Evolutionary conservation across 64 coral and sea anemone species (phyloP).

Genomic region (Trachythela sp.): DNA sequence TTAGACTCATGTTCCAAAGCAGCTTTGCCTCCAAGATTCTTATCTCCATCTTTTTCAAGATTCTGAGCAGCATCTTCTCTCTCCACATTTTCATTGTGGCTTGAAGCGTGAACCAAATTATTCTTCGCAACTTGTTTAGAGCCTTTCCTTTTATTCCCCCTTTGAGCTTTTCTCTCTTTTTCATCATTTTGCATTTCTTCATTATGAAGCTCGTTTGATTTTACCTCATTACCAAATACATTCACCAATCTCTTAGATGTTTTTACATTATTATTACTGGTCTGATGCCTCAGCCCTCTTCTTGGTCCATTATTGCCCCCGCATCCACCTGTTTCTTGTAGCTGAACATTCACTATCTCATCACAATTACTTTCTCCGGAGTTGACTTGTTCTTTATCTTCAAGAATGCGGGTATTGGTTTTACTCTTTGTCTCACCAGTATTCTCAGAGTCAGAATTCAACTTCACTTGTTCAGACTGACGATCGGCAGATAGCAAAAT

Average conservation of each 20-base stretch:
- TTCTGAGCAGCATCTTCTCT: no score
- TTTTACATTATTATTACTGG: background rate
- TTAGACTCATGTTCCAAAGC: background rate
- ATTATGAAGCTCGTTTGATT: background rate
- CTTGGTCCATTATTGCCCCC: background rate
- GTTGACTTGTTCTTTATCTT: background rate
- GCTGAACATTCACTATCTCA: background rate
- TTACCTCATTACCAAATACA: background rate
- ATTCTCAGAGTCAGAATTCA: background rate
- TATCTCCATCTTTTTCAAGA: background rate
- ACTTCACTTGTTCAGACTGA: background rate
- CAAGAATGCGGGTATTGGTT: background rate
- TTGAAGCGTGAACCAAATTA: background rate
- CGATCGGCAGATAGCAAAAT: background rate
- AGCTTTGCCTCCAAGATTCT: background rate
- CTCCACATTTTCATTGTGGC: no score
- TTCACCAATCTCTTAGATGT: background rate
- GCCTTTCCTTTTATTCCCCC: background rate
- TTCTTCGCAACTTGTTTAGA: background rate
- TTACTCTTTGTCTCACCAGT: background rate
- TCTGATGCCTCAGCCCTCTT: background rate
- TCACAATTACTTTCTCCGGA: background rate
- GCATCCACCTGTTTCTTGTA: background rate
- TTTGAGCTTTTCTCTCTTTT: background rate
- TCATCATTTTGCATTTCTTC: background rate